Evolutionary conservation across 2,888 invertebrate species (phyloP), one percentile per base, ranked within the genome.

Genomic region (Zelleria hepariella): DNA sequence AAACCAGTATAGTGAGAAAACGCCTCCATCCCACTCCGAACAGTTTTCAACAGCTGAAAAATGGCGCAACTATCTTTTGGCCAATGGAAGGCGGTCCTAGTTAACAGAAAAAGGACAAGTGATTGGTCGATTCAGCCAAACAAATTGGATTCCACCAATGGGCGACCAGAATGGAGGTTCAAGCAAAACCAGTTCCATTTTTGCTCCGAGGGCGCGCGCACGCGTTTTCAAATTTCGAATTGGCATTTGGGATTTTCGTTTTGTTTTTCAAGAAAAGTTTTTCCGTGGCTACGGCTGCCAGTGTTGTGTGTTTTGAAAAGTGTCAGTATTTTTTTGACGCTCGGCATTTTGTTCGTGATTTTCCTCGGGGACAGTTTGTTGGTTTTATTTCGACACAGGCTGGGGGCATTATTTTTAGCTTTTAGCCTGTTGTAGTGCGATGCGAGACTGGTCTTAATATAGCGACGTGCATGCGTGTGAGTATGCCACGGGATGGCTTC

Each of bases 371-470:
- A 61, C 58, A 66, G 61, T 62, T 65, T 63, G 64, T 59, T 60
- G n/a, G 62, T 83, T 81, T 78, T 74, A 78, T 81, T 82, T 82
- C 80, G 79, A 83, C 81, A 84, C 68, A 75, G 74, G 74, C 71
- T 42, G 71, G 71, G 71, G 71, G 71, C 70, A 74, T 78, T 86
- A 86, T 86, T 86, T 86, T 84, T 87, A 87, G 86, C 74, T 74
- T 82, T 80, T 80, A 82, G 85, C 85, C 76, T 81, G 81, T 62
- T 61, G 80, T 76, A 73, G 78, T 80, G 80, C 75, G 78, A 74
- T 81, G 82, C 73, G 82, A 75, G 85, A 71, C 74, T 70, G 82
- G 70, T 86, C 87, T 87, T 86, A 83, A 86, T 82, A 85, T 87
- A 87, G 86, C 82, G 68, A 75, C 78, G 78, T 74, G 75, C 75